Evolutionary conservation across 2,888 invertebrate species (phyloP).

Genomic region (Pammene fasciana): DNA sequence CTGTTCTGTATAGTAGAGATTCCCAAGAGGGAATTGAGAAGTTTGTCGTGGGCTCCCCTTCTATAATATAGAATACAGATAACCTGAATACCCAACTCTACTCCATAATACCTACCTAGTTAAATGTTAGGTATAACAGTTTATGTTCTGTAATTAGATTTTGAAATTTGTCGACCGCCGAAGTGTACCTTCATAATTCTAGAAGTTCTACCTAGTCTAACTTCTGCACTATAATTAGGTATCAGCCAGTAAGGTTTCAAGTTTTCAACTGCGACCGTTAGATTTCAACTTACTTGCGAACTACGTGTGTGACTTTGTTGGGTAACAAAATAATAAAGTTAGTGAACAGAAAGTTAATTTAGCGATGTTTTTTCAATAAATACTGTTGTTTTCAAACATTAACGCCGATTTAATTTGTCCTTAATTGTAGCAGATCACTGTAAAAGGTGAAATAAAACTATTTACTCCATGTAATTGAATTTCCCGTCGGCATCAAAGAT

Average conservation of each 20-base stretch:
- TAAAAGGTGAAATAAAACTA: no score
- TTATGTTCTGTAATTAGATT: not conserved
- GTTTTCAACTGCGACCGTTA: constrained; percentile 5
- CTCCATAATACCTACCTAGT: no score
- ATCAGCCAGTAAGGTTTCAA: constrained; percentile 29
- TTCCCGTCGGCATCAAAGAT: not conserved
- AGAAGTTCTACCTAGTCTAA: not conserved
- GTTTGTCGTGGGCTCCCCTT: no score
- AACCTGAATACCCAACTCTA: no score
- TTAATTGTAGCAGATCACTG: no score
- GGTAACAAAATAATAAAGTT: not conserved
- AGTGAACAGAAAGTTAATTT: not conserved
- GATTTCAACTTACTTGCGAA: constrained; percentile 11
- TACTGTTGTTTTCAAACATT: not conserved
- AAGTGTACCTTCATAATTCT: not conserved
- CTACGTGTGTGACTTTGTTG: constrained; percentile 11
- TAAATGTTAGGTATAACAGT: not conserved
- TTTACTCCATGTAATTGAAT: not conserved
- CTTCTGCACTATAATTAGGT: constrained; percentile 27
- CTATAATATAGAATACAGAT: no score
- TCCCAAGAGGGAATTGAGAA: no score
- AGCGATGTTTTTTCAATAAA: not conserved
- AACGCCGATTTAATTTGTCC: no score
- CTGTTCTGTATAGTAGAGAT: no score
- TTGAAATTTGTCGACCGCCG: not conserved